phyloP scores from a whole-genome alignment of 2,113 vertebrate species.

The Periophthalmus modestus region DNA sequence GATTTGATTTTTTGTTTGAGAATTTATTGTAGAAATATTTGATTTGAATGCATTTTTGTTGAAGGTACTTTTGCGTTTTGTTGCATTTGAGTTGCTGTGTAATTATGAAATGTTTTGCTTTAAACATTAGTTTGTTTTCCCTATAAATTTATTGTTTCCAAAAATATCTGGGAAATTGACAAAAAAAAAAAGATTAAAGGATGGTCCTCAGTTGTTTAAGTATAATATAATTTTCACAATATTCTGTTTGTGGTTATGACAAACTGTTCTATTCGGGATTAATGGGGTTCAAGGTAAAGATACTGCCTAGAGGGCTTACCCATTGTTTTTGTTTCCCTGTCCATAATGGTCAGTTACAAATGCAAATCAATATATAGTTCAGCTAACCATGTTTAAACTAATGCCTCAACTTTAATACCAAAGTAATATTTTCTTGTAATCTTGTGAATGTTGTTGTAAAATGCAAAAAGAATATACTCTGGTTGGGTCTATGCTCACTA shows the following conservation, averaged over 20 bases:
- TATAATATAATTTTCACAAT: background rate
- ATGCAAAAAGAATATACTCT: background rate
- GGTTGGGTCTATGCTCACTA: background rate
- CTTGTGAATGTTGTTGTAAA: background rate
- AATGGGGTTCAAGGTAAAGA: background rate
- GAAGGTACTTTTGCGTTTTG: background rate
- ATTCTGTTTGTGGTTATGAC: background rate
- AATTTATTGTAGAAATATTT: background rate
- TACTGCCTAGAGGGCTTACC: background rate
- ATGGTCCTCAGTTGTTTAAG: background rate
- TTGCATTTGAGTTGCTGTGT: conserved; percentile 2
- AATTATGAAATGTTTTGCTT: conserved; percentile 1
- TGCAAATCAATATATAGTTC: background rate
- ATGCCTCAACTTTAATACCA: conserved; percentile 11
- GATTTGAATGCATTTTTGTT: background rate
- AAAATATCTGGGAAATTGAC: background rate
- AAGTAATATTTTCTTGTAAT: conserved; percentile 1
- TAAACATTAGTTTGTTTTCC: background rate
- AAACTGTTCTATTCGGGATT: background rate
- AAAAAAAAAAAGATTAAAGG: background rate
- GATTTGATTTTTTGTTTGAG: background rate
- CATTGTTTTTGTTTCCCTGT: background rate
- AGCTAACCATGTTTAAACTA: background rate
- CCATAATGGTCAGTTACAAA: background rate
- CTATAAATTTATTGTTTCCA: background rate